These are phyloP conservation scores for Philhelius pedissequus DNA, from an alignment of 2,888 invertebrate species.

Conservation along the genomic window DNA sequence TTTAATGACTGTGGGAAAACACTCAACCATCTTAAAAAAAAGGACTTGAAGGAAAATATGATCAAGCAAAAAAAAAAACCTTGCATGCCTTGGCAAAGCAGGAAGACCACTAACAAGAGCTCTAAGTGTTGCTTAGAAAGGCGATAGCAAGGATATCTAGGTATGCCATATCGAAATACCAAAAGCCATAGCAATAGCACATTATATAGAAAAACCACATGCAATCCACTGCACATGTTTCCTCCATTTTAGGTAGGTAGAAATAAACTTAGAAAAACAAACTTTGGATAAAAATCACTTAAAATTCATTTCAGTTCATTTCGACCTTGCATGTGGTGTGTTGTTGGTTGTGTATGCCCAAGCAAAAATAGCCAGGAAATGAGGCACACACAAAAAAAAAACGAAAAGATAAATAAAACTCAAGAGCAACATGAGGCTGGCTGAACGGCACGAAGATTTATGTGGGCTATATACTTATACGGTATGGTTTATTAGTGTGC, in stretches of 20 bases:
- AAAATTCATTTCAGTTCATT: conserved; percentile 66
- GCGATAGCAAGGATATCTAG: background rate
- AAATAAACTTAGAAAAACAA: conserved; percentile 30
- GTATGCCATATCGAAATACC: too few relatives aligned
- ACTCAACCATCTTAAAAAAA: conserved; percentile 42
- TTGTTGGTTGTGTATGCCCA: background rate
- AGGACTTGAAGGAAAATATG: background rate
- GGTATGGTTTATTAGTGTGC: background rate
- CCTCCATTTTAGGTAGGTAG: background rate
- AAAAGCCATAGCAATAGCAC: background rate
- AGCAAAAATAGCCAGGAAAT: conserved; percentile 1
- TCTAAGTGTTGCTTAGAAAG: conserved; percentile 19
- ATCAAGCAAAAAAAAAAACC: background rate
- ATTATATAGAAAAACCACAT: background rate
- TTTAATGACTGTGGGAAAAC: conserved; percentile 57
- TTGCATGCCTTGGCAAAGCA: conserved; percentile 20
- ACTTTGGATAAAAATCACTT: conserved; percentile 68
- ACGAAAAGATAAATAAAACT: background rate
- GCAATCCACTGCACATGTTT: conserved; percentile 18
- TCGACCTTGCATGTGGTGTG: conserved; percentile 33
- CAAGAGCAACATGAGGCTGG: conserved; percentile 24
- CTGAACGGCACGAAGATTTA: conserved; percentile 21
- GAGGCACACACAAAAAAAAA: background rate
- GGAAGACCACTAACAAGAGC: conserved; percentile 32
- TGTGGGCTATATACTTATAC: conserved; percentile 33